A percentile compares a stretch with the other conserved stretches of the same genome.
phyloP scores from a whole-genome alignment of 2,888 invertebrate genomes.

The Polymixis flavicincta region DNA sequence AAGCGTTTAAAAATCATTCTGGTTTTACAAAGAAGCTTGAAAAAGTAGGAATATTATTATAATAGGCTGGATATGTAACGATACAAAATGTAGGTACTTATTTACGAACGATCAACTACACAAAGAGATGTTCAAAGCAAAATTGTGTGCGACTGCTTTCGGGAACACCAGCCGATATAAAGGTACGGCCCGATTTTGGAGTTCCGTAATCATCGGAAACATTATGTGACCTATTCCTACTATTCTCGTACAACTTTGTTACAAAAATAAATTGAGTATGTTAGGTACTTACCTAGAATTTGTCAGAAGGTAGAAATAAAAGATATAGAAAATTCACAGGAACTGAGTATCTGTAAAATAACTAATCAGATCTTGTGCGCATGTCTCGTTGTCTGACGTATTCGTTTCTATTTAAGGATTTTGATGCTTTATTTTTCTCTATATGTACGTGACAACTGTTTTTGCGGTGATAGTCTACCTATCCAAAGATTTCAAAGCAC shows the following conservation, averaged over 20 bases:
- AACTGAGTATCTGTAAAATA: background rate
- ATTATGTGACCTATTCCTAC: constrained; percentile 15
- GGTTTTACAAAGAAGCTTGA: background rate
- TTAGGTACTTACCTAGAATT: background rate
- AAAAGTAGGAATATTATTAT: background rate
- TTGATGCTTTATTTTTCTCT: background rate
- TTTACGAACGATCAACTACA: constrained; percentile 61
- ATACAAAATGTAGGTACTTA: constrained; percentile 47
- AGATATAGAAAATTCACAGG: background rate
- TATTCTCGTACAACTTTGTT: constrained; percentile 1
- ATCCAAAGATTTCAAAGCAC: background rate
- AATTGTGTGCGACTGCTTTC: constrained; percentile 64
- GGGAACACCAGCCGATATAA: constrained; percentile 63
- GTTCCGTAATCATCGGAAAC: constrained; percentile 51
- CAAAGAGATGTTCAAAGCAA: constrained; percentile 66
- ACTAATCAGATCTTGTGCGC: background rate
- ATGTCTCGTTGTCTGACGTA: background rate
- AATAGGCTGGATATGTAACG: constrained; percentile 16
- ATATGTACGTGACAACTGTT: background rate
- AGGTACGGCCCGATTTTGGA: constrained; percentile 56
- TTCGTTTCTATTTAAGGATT: background rate
- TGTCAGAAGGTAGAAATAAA: background rate
- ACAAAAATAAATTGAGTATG: background rate
- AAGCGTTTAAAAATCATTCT: background rate
- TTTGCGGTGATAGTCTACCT: background rate